Evolutionary conservation across 2,888 invertebrate species (phyloP).

Genomic region (Trissolcus japonicus): DNA sequence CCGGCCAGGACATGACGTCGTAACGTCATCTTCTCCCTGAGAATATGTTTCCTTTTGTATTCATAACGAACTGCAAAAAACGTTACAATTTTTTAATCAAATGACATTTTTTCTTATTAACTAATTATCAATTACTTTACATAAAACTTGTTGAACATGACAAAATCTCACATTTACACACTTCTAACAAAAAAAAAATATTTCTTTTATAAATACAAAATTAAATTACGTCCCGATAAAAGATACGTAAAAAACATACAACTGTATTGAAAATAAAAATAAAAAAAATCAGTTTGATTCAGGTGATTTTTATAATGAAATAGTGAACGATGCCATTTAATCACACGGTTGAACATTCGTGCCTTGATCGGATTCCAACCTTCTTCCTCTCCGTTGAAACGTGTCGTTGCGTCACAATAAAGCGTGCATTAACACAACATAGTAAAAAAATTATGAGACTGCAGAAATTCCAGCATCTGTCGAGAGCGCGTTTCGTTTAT

Average conservation of each 20-base stretch:
- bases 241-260: background rate
- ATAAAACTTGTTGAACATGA: no score
- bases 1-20: conserved; percentile 73
- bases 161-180: no score
- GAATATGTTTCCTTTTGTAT: conserved; percentile 70
- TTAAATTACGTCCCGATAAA: no score
- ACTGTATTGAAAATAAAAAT: background rate
- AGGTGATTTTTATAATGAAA: no score
- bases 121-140: no score
- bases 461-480: background rate
- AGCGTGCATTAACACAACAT: conserved; percentile 9
- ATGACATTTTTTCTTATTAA: background rate
- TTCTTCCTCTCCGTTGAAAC: background rate
- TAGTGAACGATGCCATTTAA: no score
- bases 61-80: conserved; percentile 73
- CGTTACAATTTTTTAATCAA: background rate
- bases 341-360: conserved; percentile 2
- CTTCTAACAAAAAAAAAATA: no score
- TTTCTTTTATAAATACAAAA: no score
- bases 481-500: no score
- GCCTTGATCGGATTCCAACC: conserved; percentile 13
- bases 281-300: no score
- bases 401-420: conserved; percentile 20
- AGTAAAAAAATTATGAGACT: conserved; percentile 6
- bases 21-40: conserved; percentile 74